Conservation (phyloP, 2,888 invertebrate species). For the Ptychoptera albimana region DNA sequence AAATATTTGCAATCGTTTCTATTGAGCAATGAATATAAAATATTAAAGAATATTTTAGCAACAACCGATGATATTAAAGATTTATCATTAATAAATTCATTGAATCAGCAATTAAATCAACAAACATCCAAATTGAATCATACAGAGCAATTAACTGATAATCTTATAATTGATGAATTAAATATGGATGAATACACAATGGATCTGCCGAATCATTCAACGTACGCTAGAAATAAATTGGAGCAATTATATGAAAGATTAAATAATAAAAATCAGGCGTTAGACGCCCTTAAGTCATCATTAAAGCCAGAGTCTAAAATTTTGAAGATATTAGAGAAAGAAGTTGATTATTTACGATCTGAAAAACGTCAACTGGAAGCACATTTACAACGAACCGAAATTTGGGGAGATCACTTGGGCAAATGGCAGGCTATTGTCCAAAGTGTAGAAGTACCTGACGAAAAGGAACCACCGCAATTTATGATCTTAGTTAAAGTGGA, state of each 20-base stretch:
- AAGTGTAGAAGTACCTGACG: conserved; percentile 50
- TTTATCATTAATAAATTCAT: conserved; percentile 19
- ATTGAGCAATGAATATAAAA: conserved; percentile 69
- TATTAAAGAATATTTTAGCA: conserved; percentile 29
- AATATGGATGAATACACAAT: conserved; percentile 18
- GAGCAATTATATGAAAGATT: conserved; percentile 72
- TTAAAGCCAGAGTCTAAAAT: conserved; percentile 73
- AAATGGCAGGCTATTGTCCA: conserved; percentile 76
- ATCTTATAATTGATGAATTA: conserved; percentile 12
- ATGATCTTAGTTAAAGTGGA: conserved; percentile 67
- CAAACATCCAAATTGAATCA: conserved; percentile 5
- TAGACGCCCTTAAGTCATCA: conserved; percentile 67
- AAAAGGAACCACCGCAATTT: conserved; percentile 45
- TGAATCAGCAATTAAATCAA: no score
- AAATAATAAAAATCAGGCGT: conserved; percentile 65
- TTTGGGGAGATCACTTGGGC: conserved; percentile 81
- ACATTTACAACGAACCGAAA: conserved; percentile 70
- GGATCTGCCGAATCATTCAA: conserved; percentile 68
- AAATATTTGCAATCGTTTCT: conserved; percentile 82
- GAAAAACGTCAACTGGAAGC: conserved; percentile 70
- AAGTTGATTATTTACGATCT: conserved; percentile 66
- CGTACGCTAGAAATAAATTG: conserved; percentile 63
- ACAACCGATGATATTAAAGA: conserved; percentile 27
- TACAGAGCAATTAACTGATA: conserved; percentile 18
- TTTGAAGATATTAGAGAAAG: conserved; percentile 59